Percentiles rank a stretch among this genome's conserved stretches.
These are phyloP conservation scores for Arrhopalites spinosus DNA, from an alignment of 2,888 invertebrate species.

Conservation along the genomic window DNA sequence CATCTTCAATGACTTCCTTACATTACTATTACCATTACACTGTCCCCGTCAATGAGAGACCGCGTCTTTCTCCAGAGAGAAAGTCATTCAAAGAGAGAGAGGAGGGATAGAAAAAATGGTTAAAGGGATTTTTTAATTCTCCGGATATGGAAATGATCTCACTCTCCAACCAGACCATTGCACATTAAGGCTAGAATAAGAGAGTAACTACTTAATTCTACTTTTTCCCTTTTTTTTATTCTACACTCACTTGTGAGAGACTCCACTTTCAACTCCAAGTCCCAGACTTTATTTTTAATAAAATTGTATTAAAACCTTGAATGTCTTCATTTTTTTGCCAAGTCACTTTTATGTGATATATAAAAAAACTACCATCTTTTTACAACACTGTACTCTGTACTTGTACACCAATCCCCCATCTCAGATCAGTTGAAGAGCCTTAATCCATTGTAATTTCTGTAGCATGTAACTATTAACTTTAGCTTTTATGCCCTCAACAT, in stretches of 20 bases:
- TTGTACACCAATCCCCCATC: too few relatives aligned
- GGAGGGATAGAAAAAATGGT: conserved; percentile 30
- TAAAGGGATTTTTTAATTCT: conserved; percentile 53
- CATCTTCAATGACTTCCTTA: conserved; percentile 31
- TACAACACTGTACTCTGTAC: too few relatives aligned
- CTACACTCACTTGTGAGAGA: background rate
- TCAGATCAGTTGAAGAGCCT: too few relatives aligned
- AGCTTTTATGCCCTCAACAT: too few relatives aligned
- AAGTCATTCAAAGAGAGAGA: conserved; percentile 18
- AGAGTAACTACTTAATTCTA: conserved; percentile 8
- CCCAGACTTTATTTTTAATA: too few relatives aligned
- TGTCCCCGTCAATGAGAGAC: conserved; percentile 16
- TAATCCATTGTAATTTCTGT: too few relatives aligned
- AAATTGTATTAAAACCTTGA: too few relatives aligned
- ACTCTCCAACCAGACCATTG: conserved; percentile 18
- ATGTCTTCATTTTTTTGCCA: too few relatives aligned
- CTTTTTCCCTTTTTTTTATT: background rate
- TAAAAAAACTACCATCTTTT: too few relatives aligned
- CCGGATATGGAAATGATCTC: conserved; percentile 51
- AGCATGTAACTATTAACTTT: too few relatives aligned
- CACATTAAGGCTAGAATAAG: background rate
- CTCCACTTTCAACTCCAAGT: too few relatives aligned
- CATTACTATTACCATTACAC: conserved; percentile 14
- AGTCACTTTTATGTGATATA: too few relatives aligned
- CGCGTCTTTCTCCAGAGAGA: background rate